phyloP scores from a whole-genome alignment of 2,797 vertebrate species.

The Morus bassanus region DNA sequence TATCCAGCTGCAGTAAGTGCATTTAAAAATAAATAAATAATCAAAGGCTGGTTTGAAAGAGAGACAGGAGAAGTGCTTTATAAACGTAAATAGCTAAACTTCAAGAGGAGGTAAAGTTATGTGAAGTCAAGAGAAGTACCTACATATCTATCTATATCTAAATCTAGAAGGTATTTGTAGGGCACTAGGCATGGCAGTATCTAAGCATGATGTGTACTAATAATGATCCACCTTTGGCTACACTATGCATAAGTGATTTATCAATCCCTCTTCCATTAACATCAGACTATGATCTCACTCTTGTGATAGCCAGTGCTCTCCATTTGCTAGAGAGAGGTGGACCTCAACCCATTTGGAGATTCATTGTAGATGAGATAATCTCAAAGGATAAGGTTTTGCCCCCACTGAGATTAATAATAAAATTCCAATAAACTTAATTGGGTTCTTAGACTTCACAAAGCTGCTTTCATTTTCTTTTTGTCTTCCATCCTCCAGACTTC shows the following conservation, averaged over 20 bases:
- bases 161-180: not conserved
- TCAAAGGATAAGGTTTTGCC: not conserved
- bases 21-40: not conserved
- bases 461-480: not conserved
- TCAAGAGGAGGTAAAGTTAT: not conserved
- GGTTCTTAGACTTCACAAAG: not conserved
- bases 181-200: not conserved
- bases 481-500: not conserved
- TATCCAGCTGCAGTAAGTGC: not conserved
- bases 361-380: slow-evolving; percentile 8
- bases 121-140: not conserved
- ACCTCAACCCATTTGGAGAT: slow-evolving; percentile 11
- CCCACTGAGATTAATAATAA: not conserved
- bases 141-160: not conserved
- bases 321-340: slow-evolving; percentile 22
- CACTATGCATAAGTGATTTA: not conserved
- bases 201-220: not conserved
- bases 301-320: not conserved
- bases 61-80: not conserved
- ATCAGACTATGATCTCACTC: slow-evolving; percentile 44
- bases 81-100: not conserved
- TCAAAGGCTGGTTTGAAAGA: not conserved
- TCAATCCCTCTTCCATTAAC: slow-evolving; percentile 44
- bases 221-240: not conserved
- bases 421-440: not conserved